Percentiles rank a stretch among this genome's conserved stretches.
These are phyloP conservation scores for Percopsis transmontana DNA, from an alignment of 2,113 vertebrate genomes.

Conservation along the genomic window DNA sequence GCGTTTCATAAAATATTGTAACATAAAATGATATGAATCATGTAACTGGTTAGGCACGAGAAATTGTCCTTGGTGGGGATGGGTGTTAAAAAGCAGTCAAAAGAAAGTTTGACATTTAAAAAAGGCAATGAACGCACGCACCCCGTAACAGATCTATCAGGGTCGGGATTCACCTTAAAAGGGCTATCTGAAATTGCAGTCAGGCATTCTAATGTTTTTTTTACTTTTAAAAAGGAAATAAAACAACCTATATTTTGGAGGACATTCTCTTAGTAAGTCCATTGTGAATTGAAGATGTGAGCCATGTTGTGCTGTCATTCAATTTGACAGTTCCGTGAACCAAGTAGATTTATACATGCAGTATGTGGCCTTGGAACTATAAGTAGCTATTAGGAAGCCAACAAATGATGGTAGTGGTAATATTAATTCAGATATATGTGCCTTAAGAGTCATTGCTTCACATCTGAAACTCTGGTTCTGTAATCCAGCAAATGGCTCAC, in stretches of 20 bases:
- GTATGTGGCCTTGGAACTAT: background rate
- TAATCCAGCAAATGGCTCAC: constrained; percentile 35
- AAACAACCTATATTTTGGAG: constrained; percentile 56
- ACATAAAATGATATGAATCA: constrained; percentile 66
- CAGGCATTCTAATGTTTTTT: constrained; percentile 16
- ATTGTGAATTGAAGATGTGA: constrained; percentile 13
- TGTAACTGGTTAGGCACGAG: constrained; percentile 81
- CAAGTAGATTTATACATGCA: background rate
- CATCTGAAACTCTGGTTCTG: constrained; percentile 4
- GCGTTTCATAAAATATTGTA: constrained; percentile 23
- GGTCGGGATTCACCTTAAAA: constrained; percentile 4
- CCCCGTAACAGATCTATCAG: constrained; percentile 13
- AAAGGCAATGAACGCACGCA: background rate
- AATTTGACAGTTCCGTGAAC: background rate
- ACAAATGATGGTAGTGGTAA: background rate
- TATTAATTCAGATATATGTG: constrained; percentile 43
- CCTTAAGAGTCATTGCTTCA: constrained; percentile 40
- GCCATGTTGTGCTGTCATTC: constrained; percentile 1
- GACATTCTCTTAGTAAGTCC: constrained; percentile 14
- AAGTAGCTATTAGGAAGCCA: background rate
- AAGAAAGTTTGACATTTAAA: background rate
- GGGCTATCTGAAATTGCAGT: constrained; percentile 31
- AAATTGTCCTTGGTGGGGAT: constrained; percentile 61
- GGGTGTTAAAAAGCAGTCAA: background rate
- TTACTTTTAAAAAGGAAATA: background rate